These are phyloP conservation scores for Melanotus villosus DNA, from an alignment of 2,888 invertebrate genomes.

Conservation along the genomic window DNA sequence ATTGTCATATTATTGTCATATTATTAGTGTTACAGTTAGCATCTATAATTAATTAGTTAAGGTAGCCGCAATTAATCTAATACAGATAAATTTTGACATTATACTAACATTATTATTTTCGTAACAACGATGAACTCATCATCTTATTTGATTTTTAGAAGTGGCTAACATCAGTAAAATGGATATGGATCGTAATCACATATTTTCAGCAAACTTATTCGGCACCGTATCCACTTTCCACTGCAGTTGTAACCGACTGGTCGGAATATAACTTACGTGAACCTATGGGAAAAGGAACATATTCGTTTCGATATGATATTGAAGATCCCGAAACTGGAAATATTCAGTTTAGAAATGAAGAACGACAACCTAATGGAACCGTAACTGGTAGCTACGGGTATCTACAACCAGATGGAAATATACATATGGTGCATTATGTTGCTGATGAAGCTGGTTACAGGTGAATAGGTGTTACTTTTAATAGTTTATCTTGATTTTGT, in stretches of 20 bases:
- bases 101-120: no score
- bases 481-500: no score
- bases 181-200: background rate
- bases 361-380: constrained; percentile 79
- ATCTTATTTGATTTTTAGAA: no score
- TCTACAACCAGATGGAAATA: constrained; percentile 75
- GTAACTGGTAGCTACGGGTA: constrained; percentile 82
- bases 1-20: no score
- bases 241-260: constrained; percentile 19
- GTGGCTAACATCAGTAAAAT: background rate
- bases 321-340: constrained; percentile 77
- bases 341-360: constrained; percentile 80
- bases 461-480: constrained; percentile 61
- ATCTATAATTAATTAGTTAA: no score
- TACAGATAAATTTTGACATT: no score
- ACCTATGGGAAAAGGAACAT: constrained; percentile 73
- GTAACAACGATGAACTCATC: no score
- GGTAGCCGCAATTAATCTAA: no score
- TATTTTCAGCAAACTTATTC: background rate
- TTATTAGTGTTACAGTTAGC: no score
- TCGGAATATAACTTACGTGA: constrained; percentile 21
- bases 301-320: constrained; percentile 81
- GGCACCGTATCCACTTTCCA: background rate
- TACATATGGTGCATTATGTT: constrained; percentile 75
- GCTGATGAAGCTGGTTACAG: constrained; percentile 80